Percentiles rank a stretch among this genome's conserved stretches.
phyloP scores from a whole-genome alignment of 2,797 vertebrate species.

The Macroramphosus scolopax region DNA sequence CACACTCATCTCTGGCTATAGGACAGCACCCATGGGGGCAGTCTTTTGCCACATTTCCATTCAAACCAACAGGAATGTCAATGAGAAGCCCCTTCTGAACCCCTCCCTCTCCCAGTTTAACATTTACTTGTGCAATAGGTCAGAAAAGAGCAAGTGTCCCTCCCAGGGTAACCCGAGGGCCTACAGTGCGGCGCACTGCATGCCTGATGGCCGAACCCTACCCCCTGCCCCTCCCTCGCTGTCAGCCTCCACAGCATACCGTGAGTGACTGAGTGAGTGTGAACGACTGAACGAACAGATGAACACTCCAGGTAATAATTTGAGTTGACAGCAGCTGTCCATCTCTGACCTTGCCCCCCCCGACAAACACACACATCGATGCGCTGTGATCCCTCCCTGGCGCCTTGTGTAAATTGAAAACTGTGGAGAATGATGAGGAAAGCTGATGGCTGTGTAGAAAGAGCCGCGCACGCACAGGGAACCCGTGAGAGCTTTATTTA shows the following conservation, averaged over 20 bases:
- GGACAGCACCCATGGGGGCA: slow-evolving; percentile 77
- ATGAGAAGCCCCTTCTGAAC: slow-evolving; percentile 66
- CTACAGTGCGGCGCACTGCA: slow-evolving; percentile 52
- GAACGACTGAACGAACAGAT: slow-evolving; percentile 25
- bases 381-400: slow-evolving; percentile 7
- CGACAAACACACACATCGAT: slow-evolving; percentile 29
- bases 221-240: neutral
- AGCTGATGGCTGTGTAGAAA: too few relatives aligned
- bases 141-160: slow-evolving; percentile 80
- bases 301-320: slow-evolving; percentile 32
- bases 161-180: slow-evolving; percentile 65
- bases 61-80: slow-evolving; percentile 74
- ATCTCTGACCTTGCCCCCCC: slow-evolving; percentile 50
- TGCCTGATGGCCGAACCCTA: slow-evolving; percentile 54
- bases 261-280: slow-evolving; percentile 21
- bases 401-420: slow-evolving; percentile 51
- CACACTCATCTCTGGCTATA: slow-evolving; percentile 62
- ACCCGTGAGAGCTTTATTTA: slow-evolving; percentile 57
- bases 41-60: slow-evolving; percentile 55
- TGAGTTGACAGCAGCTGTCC: slow-evolving; percentile 35
- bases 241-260: slow-evolving; percentile 5
- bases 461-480: too few relatives aligned
- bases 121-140: slow-evolving; percentile 79
- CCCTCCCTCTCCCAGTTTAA: slow-evolving; percentile 67
- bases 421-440: too few relatives aligned